A percentile compares a stretch with the other conserved stretches of the same genome.
These are phyloP conservation scores for Odocoileus hemionus DNA, from an alignment of 2,113 vertebrate genomes.

Conservation along the genomic window DNA sequence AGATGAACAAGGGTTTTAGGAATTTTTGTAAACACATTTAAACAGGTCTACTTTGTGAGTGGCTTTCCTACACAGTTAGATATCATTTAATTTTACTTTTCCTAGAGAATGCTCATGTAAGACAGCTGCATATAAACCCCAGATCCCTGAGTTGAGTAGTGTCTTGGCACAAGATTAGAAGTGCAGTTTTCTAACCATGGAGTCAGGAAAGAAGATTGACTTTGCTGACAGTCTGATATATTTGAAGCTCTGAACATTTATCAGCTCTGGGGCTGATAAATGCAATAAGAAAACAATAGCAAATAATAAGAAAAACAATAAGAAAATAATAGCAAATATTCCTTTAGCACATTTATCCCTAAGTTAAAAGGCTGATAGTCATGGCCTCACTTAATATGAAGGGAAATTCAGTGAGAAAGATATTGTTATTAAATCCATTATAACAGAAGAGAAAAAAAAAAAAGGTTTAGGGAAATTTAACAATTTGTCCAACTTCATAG, in stretches of 20 bases:
- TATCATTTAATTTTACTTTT: background rate
- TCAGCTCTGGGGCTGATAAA: background rate
- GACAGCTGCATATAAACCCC: background rate
- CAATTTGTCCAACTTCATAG: background rate
- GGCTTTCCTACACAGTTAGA: background rate
- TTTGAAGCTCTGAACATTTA: background rate
- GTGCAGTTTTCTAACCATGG: accelerated
- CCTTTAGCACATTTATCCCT: background rate
- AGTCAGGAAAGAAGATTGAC: background rate
- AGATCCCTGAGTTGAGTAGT: background rate
- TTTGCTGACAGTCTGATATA: background rate
- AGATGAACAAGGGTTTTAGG: background rate
- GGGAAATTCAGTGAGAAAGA: background rate
- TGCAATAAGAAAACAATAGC: background rate
- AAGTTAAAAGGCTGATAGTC: background rate
- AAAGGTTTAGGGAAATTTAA: background rate
- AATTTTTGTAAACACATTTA: background rate
- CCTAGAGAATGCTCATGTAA: background rate
- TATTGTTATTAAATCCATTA: background rate
- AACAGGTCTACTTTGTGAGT: background rate
- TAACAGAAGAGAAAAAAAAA: background rate
- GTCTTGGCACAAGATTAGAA: background rate
- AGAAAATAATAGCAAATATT: background rate
- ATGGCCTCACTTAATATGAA: background rate
- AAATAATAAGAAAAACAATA: background rate